phyloP scores from a whole-genome alignment of 2,797 vertebrate species.

The Amphiprion clarkii region DNA sequence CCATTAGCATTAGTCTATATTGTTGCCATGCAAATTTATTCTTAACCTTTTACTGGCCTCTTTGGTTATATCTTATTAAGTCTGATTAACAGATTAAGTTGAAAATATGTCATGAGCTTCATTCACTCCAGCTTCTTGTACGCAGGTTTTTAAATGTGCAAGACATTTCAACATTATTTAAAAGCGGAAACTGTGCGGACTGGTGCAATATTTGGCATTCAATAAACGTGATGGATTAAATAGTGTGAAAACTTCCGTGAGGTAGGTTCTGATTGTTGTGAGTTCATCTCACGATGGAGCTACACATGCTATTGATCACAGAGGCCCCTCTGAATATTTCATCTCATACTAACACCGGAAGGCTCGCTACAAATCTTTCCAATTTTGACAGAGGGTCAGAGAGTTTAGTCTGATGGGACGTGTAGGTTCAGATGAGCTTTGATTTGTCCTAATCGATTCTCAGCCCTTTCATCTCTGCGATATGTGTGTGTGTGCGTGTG shows the following conservation, averaged over 20 bases:
- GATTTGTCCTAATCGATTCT: conserved; percentile 80
- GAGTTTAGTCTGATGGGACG: conserved; percentile 78
- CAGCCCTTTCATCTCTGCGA: conserved; percentile 79
- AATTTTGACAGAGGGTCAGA: conserved; percentile 73
- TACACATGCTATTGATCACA: conserved; percentile 73
- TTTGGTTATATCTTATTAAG: background rate
- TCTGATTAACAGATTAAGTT: background rate
- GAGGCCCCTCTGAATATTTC: conserved; percentile 76
- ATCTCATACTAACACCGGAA: conserved; percentile 74
- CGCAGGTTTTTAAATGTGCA: background rate
- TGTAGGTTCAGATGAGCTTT: conserved; percentile 79
- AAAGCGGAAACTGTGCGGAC: background rate
- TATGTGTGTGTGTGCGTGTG: conserved; percentile 28
- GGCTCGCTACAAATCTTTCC: conserved; percentile 78
- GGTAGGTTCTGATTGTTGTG: conserved; percentile 35
- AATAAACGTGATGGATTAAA: background rate
- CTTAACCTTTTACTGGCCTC: background rate
- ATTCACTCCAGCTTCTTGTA: background rate
- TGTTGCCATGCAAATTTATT: background rate
- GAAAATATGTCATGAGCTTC: background rate
- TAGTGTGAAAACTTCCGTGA: background rate
- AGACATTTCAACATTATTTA: background rate
- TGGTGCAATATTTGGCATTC: background rate
- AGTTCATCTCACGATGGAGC: conserved; percentile 42
- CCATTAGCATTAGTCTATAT: background rate